Conservation (phyloP, 2,888 invertebrate genomes). For the Idaea straminata region DNA sequence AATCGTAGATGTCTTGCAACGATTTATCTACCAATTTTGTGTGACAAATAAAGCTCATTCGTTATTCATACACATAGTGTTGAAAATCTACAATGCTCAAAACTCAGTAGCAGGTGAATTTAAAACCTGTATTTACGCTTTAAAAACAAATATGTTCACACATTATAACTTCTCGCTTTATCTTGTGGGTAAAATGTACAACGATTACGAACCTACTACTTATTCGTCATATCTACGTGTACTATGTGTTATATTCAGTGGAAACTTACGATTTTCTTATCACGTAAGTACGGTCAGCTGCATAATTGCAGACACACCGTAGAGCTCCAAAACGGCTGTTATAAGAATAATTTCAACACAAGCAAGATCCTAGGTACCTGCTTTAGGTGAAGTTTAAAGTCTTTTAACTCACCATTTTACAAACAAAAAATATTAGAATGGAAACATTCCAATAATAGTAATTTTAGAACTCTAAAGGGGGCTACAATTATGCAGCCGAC, state of each 20-base stretch:
- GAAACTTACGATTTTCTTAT: slow-evolving; percentile 43
- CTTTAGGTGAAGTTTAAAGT: too few relatives aligned
- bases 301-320: too few relatives aligned
- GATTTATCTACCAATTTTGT: not conserved
- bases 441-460: too few relatives aligned
- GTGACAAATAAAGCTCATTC: not conserved
- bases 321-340: too few relatives aligned
- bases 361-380: too few relatives aligned
- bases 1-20: not conserved
- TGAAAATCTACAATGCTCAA: not conserved
- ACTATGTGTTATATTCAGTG: slow-evolving; percentile 30
- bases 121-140: not conserved
- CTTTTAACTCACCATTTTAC: too few relatives aligned
- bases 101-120: not conserved
- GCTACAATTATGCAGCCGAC: too few relatives aligned
- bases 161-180: slow-evolving; percentile 14
- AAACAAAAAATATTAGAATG: too few relatives aligned
- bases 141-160: not conserved
- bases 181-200: not conserved
- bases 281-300: too few relatives aligned
- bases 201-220: not conserved
- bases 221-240: not conserved
- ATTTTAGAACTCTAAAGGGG: too few relatives aligned
- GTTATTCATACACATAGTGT: not conserved
- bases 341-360: too few relatives aligned